Base-by-base conservation (phyloP, 2,888 invertebrate species). In the Diloba caeruleocephala region DNA sequence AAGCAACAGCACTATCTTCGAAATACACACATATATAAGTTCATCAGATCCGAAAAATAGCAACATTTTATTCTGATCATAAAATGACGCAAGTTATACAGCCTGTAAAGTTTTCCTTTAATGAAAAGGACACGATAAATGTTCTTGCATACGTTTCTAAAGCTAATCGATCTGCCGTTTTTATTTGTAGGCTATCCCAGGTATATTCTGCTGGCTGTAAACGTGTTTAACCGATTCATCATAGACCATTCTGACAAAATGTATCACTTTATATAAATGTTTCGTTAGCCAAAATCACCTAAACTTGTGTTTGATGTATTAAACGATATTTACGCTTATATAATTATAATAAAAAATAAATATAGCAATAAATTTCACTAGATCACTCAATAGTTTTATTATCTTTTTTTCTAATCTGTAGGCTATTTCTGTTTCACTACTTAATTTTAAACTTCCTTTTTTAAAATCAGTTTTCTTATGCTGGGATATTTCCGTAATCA, bases 111-210 rank as follows among this genome's bases (percentile, higher is more conserved):
- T 75, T 78, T 79, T 74, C 73, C 74, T 77, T 75, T 65, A 64
- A 65, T 68, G 65, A 76, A 81, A 83, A 78, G 76, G 67, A 65
- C 37, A 66, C 71, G 75, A 79, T 82, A 82, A 83, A 82, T 82
- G 77, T 82, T 83, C 79, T 74, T 71, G 81, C 80, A 84, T 83
- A 78, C 81, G 82, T 81, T 84, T 82, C 53, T 75, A 74, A 80
- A 79, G 71, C 81, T 80, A 77, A 79, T 80, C 68, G 75, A 63
- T 63, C 58, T 64, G 60, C 58, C 44, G 65, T 71, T 71, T 49
- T 71, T 68, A 69, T 77, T 78, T 79, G 74, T 69, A 72, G 71
- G 71, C 44, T 61, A 61, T 59, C 78, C 74, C 81, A 41, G 48
- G 79, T 68, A 78, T 67, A 68, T 62, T 33, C 58, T 78, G 54